These are phyloP conservation scores for Tribolium castaneum DNA, from an alignment of 1,140 invertebrate genomes.

Conservation along the genomic window DNA sequence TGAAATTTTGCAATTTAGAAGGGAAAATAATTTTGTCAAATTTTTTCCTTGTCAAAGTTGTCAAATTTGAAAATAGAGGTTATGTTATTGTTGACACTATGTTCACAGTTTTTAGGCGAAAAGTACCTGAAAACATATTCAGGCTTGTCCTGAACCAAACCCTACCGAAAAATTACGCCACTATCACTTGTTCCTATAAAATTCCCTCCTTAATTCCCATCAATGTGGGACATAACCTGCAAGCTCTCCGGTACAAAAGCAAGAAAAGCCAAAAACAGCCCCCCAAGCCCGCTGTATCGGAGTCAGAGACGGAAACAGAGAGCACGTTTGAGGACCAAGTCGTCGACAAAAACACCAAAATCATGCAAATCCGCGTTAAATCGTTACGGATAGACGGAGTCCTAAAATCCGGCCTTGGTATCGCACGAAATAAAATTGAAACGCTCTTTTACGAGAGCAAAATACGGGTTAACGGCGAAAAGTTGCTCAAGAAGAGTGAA, in stretches of 20 bases:
- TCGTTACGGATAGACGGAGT: conserved; percentile 74
- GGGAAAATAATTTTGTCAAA: too few relatives aligned
- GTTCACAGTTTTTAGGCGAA: neutral
- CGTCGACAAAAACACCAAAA: conserved; percentile 67
- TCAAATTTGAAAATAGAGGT: too few relatives aligned
- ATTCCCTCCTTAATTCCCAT: neutral
- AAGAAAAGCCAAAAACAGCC: conserved; percentile 16
- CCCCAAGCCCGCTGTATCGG: neutral
- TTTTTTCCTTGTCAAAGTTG: too few relatives aligned
- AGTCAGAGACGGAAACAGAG: neutral
- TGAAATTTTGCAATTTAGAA: too few relatives aligned
- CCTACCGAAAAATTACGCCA: neutral
- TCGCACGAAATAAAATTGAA: conserved; percentile 77
- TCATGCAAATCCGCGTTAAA: conserved; percentile 69
- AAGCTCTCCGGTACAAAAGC: conserved; percentile 6
- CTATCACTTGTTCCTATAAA: neutral
- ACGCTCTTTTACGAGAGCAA: conserved; percentile 74
- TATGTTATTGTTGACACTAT: neutral
- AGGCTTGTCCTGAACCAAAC: neutral
- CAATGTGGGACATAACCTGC: neutral
- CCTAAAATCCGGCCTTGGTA: conserved; percentile 73
- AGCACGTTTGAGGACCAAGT: conserved; percentile 31
- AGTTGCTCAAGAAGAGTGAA: conserved; percentile 73
- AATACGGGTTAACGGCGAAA: conserved; percentile 75
- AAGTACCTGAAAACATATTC: neutral